Base-by-base conservation (phyloP, 2,888 invertebrate genomes). In the Hydriomena furcata region DNA sequence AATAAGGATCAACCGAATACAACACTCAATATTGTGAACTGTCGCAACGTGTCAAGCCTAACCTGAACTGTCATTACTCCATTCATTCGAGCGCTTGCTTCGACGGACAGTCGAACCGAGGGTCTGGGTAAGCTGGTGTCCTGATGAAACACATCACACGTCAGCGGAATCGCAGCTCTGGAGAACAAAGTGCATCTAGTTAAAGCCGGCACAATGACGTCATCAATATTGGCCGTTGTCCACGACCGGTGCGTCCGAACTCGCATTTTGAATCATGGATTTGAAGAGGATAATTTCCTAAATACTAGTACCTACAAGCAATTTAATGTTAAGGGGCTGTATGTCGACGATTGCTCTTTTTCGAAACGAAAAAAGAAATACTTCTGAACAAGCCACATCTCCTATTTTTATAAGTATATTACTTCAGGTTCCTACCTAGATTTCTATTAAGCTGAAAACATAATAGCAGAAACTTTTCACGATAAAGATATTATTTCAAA, bases 171-270 rank as follows among this genome's bases (percentile, higher is more conserved):
- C 76, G 82, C 74, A 76, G 74, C 74, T 71, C 63, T 66, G 72
- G 70, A 70, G 80, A 79, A 84, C 83, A 84, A 82, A 85, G 82
- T 82, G 84, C 83, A 82, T 79, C 76, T 78, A 80, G 84, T 84
- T 83, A 80, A 78, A 76, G 71, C 73, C 69, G 72, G 65, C 75
- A 73, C 76, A 78, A 79, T 65, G 70, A 71, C 63, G 68, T 79
- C 82, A 82, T 86, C 86, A 81, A 84, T 84, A 84, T 78, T 76
- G 78, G 71, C 68, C 63, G 61, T 42, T 58, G 61, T 61, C 32
- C 23, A 32, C 60, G 59, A 60, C 56, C 63, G 57, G 42, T 56
- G 50, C 55, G 51, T 68, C 52, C 73, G 75, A 79, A 79, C 78
- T 78, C 75, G 76, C 28, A 28, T 28, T 28, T 28, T n/a, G 75